A percentile compares a stretch with the other conserved stretches of the same genome.
Evolutionary conservation across 2,888 invertebrate species (phyloP).

Genomic region (Epirrita christyi): DNA sequence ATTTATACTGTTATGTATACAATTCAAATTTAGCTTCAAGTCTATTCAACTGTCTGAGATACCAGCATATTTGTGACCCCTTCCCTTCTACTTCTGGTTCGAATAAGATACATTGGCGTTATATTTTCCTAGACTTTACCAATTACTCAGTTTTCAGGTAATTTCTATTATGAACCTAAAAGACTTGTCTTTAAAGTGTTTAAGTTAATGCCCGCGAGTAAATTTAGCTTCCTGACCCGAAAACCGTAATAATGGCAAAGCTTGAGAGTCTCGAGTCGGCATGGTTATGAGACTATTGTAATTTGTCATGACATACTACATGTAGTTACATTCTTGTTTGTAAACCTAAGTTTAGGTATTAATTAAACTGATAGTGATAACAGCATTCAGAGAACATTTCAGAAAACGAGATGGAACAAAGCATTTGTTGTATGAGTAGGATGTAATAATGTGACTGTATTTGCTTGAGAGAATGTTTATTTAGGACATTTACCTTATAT

Average conservation of each 20-base stretch:
- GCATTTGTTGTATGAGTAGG: constrained; percentile 2
- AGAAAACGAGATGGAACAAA: neutral
- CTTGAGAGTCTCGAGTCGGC: constrained; percentile 30
- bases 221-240: constrained; percentile 33
- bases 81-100: no score
- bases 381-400: neutral
- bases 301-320: constrained; percentile 35
- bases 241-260: constrained; percentile 38
- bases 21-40: constrained; percentile 13
- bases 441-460: constrained; percentile 23
- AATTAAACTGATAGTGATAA: neutral
- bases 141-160: neutral
- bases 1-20: constrained; percentile 38
- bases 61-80: neutral
- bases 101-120: no score
- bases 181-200: no score
- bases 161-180: neutral
- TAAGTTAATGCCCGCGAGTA: no score
- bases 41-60: neutral
- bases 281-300: constrained; percentile 36
- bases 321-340: constrained; percentile 19
- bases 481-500: constrained; percentile 47
- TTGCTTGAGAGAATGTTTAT: constrained; percentile 43
- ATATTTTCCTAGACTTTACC: no score
- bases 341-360: neutral